Conservation (phyloP, 2,797 vertebrate genomes). For the Limnodromus scolopaceus region DNA sequence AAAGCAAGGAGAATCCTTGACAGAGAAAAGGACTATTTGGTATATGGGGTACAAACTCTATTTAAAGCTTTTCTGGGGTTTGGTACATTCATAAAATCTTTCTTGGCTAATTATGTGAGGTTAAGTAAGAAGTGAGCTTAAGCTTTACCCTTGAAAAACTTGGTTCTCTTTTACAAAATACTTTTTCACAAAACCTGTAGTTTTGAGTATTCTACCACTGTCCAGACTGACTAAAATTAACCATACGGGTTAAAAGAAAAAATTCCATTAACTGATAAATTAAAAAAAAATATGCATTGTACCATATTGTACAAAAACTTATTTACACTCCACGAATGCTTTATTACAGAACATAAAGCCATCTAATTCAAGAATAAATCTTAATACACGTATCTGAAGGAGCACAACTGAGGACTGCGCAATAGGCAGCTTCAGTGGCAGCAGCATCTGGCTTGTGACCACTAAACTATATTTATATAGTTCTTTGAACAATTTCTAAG, state of each 20-base stretch:
- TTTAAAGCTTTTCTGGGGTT: neutral
- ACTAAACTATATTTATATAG: neutral
- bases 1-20: neutral
- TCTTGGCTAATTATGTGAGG: accelerated
- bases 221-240: neutral
- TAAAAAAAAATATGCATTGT: neutral
- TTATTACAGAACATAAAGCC: neutral
- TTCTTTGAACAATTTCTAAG: neutral
- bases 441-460: neutral
- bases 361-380: neutral
- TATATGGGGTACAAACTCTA: neutral
- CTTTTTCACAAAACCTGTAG: neutral
- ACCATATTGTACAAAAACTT: neutral
- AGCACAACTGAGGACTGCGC: neutral
- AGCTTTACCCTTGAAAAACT: neutral
- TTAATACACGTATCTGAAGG: neutral
- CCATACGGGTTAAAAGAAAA: neutral
- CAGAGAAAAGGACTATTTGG: neutral
- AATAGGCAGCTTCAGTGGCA: neutral
- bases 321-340: neutral
- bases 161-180: neutral
- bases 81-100: neutral
- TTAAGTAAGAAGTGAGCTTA: neutral
- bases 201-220: neutral
- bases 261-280: neutral